Percentiles rank a stretch among this genome's conserved stretches.
Conservation (phyloP, 2,888 invertebrate species). For the Cryptus viduatorius region DNA sequence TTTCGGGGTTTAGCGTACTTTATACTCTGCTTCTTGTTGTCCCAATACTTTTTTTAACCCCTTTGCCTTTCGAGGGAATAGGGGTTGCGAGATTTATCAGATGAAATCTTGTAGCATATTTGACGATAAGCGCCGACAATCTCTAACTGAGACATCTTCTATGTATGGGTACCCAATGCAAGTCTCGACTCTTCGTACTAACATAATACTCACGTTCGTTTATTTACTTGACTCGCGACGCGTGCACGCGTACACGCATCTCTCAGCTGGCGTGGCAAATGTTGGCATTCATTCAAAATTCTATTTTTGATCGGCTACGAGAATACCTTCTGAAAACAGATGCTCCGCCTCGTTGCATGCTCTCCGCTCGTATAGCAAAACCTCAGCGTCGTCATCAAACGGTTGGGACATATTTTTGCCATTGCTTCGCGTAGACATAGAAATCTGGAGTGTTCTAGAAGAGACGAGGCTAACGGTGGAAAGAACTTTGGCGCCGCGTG, state of each 20-base stretch:
- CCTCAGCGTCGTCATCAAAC: not conserved
- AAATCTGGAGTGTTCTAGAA: slow-evolving; percentile 36
- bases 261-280: slow-evolving; percentile 69
- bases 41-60: too few species aligned
- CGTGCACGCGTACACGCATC: slow-evolving; percentile 47
- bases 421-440: slow-evolving; percentile 10
- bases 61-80: not conserved
- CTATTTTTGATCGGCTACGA: slow-evolving; percentile 76
- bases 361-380: slow-evolving; percentile 1
- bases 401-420: slow-evolving; percentile 28
- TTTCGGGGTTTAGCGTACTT: slow-evolving; percentile 21
- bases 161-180: slow-evolving; percentile 18
- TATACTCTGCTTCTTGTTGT: not conserved
- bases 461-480: not conserved
- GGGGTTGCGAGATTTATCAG: not conserved
- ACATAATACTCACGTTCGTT: slow-evolving; percentile 50
- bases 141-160: slow-evolving; percentile 2
- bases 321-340: slow-evolving; percentile 70
- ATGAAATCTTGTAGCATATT: slow-evolving; percentile 3
- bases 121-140: not conserved
- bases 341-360: slow-evolving; percentile 54
- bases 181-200: slow-evolving; percentile 10
- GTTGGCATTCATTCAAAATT: slow-evolving; percentile 78
- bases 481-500: slow-evolving; percentile 10
- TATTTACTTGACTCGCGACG: slow-evolving; percentile 55